Conservation (phyloP, 1,140 invertebrate species). For the Cydia splendana region DNA sequence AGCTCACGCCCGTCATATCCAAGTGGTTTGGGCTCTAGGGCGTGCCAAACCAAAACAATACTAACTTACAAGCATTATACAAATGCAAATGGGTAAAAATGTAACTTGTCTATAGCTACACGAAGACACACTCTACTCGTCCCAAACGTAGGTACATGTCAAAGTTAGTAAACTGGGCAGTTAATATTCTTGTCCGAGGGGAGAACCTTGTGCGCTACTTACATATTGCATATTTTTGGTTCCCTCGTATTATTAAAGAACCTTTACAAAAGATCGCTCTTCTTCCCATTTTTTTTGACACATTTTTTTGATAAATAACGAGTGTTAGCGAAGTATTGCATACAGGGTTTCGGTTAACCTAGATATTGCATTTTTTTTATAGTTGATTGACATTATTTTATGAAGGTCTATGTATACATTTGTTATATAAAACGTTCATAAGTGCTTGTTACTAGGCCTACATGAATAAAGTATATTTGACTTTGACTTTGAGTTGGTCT, state of each 20-base stretch:
- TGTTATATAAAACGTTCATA: no score
- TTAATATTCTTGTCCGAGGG: constrained; percentile 11
- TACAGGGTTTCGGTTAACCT: neutral
- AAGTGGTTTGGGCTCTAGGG: neutral
- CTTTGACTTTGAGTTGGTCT: no score
- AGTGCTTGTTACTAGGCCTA: no score
- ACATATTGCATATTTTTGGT: constrained; percentile 12
- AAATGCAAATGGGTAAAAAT: neutral
- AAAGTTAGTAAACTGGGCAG: constrained; percentile 9
- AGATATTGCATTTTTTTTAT: no score
- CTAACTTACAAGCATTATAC: neutral
- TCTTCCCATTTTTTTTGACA: neutral
- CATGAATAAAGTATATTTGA: no score
- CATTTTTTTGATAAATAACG: neutral
- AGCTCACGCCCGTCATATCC: no score
- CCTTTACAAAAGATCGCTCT: neutral
- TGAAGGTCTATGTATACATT: no score
- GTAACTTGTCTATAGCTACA: neutral
- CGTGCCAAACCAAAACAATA: neutral
- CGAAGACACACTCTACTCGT: neutral
- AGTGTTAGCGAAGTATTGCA: neutral
- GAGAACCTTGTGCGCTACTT: neutral
- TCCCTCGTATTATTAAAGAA: neutral
- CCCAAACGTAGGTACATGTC: neutral
- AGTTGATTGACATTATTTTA: no score